Conservation (phyloP, 2,888 invertebrate species). For the Brachylomia viminalis region DNA sequence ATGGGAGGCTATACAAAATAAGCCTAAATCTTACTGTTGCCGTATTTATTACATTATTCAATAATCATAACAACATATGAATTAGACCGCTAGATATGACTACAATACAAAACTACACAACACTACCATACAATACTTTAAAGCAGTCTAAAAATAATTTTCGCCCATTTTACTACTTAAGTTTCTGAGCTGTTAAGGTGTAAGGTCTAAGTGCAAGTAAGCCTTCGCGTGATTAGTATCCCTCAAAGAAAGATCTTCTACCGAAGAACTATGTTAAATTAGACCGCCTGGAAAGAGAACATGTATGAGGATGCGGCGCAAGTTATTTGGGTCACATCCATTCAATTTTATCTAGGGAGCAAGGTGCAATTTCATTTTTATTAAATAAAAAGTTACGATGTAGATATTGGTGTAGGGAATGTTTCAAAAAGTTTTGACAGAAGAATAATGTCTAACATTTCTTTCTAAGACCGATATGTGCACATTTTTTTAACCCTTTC, state of each 20-base stretch:
- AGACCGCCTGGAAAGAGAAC: conserved; percentile 26
- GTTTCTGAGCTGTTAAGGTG: neutral
- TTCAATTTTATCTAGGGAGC: neutral
- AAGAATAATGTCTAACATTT: neutral
- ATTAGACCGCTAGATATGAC: neutral
- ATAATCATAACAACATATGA: neutral
- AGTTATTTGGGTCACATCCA: conserved; percentile 48
- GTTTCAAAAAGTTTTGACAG: neutral
- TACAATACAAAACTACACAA: neutral
- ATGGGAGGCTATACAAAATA: too few relatives aligned
- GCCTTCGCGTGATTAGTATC: conserved; percentile 30
- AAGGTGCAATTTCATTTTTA: neutral
- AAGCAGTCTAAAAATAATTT: neutral
- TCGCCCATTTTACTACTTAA: neutral
- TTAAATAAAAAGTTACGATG: neutral
- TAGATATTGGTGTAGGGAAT: neutral
- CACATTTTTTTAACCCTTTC: neutral
- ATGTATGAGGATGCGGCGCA: conserved; percentile 38
- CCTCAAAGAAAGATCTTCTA: conserved; percentile 42
- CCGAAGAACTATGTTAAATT: conserved; percentile 53
- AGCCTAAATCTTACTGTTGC: neutral
- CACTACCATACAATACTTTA: neutral
- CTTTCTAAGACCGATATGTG: neutral
- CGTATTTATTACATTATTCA: neutral
- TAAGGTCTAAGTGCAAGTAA: conserved; percentile 21